Base-by-base conservation (phyloP, 2,113 vertebrate genomes). In the Todiramphus chloris region DNA sequence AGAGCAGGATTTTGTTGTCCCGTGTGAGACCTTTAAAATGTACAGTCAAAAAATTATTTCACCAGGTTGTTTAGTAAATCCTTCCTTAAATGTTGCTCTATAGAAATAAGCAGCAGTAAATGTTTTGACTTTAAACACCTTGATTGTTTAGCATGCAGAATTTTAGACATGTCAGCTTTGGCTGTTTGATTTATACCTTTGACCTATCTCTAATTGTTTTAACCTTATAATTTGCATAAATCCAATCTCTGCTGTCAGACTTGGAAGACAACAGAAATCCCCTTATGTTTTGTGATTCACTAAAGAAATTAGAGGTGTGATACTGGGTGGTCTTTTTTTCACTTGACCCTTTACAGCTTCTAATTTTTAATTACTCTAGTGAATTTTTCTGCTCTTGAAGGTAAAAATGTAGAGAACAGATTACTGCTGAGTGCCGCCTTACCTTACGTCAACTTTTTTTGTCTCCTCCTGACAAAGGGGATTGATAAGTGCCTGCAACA, bases 201-300 rank as follows among this genome's bases (percentile, higher is more conserved):
- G 89, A 96, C 96, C 96, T 97, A 95, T 95, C 83, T 96, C 76
- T 97, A 97, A 97, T 97, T 97, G 97, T 97, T 97, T 97, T 97
- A 97, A 97, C 94, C 89, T 97, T 95, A 95, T 64, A 81, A 97
- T 97, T 97, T 97, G 93, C 96, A 97, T 97, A 97, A 97, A 97
- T 97, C 95, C 96, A 97, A 97, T 97, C 94, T 94, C 75, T 95
- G 91, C 91, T 94, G 94, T 97, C 96, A 97, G 87, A 83, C 94
- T 50, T 94, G 68, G 93, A 94, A 92, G 90, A 95, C 79, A 91
- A 83, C 59, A 90, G 93, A 87, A 94, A 96, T 97, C 85, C 91
- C 87, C 73, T 67, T 73, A 76, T 48, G 93, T 79, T 83, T 89
- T 96, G 74, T 76, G 95, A 96, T 92, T 89, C 90, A 78, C 84